A percentile compares a stretch with the other conserved stretches of the same genome.
phyloP scores from a whole-genome alignment of 2,113 vertebrate species.

The Sminthopsis crassicaudata region DNA sequence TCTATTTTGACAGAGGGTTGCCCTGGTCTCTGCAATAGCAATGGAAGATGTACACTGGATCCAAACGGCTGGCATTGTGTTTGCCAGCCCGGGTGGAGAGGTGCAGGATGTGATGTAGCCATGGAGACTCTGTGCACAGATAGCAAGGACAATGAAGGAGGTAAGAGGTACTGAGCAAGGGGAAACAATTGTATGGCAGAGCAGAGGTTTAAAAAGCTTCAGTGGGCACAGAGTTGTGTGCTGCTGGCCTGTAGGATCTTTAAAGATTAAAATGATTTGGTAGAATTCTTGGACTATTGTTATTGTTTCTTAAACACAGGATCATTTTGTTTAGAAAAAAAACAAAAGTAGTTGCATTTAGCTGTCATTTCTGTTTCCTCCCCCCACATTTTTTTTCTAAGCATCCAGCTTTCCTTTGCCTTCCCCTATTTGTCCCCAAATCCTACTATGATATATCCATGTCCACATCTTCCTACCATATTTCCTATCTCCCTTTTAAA shows the following conservation, averaged over 20 bases:
- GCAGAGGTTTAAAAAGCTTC: not conserved
- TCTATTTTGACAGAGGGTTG: conserved; percentile 93
- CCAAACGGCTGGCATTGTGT: conserved; percentile 99
- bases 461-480: not conserved
- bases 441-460: not conserved
- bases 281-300: not conserved
- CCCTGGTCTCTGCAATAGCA: conserved; percentile 98
- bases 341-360: not conserved
- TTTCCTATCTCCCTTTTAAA: not conserved
- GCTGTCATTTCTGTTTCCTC: not conserved
- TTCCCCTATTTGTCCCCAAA: not conserved
- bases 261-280: not conserved
- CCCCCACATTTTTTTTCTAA: not conserved
- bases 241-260: not conserved
- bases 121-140: conserved; percentile 98
- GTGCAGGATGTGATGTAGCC: conserved; percentile 96
- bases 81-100: conserved; percentile 98
- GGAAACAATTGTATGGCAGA: not conserved
- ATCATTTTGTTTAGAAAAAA: not conserved
- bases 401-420: not conserved
- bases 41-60: conserved; percentile 96
- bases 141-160: conserved; percentile 99
- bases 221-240: not conserved
- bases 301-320: conserved; percentile 10
- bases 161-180: conserved; percentile 82